Evolutionary conservation across 2,888 invertebrate species (phyloP).

Genomic region (Cephus runcator): DNA sequence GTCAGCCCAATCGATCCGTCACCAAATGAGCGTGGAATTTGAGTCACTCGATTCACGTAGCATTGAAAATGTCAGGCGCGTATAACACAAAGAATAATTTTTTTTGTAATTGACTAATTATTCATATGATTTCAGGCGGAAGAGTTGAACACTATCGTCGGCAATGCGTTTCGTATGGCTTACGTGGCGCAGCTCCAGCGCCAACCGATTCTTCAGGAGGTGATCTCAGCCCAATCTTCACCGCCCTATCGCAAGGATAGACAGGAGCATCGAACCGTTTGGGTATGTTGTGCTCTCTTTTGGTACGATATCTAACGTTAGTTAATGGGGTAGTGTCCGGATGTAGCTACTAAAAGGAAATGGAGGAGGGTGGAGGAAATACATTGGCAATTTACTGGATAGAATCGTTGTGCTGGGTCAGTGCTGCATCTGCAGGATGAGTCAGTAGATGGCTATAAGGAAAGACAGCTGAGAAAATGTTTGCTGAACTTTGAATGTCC

Average conservation of each 20-base stretch:
- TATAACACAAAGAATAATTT: not conserved
- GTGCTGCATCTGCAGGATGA: not conserved
- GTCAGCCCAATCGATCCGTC: conserved; percentile 17
- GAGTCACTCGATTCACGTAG: conserved; percentile 9
- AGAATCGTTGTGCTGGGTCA: not conserved
- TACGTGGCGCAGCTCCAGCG: conserved; percentile 86
- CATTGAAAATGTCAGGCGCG: not conserved
- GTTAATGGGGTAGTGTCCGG: not conserved
- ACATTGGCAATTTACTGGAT: not conserved
- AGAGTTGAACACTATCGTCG: conserved; percentile 86
- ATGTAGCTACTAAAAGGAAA: not conserved
- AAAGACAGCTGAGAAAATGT: not conserved
- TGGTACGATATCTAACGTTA: not conserved
- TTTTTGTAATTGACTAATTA: conserved; percentile 22
- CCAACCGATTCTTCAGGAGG: conserved; percentile 74
- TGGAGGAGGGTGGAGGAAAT: not conserved
- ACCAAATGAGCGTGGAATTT: conserved; percentile 6
- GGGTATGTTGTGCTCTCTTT: conserved; percentile 43
- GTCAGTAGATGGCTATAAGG: not conserved
- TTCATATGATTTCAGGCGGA: conserved; percentile 76
- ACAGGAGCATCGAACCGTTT: conserved; percentile 55
- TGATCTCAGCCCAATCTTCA: conserved; percentile 71
- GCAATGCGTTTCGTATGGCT: conserved; percentile 93
- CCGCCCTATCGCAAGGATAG: conserved; percentile 59
- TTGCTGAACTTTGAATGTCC: not conserved